Evolutionary conservation across 1,140 invertebrate species (phyloP), one percentile per base, ranked within the genome.

Genomic region (Pararge aegeria): DNA sequence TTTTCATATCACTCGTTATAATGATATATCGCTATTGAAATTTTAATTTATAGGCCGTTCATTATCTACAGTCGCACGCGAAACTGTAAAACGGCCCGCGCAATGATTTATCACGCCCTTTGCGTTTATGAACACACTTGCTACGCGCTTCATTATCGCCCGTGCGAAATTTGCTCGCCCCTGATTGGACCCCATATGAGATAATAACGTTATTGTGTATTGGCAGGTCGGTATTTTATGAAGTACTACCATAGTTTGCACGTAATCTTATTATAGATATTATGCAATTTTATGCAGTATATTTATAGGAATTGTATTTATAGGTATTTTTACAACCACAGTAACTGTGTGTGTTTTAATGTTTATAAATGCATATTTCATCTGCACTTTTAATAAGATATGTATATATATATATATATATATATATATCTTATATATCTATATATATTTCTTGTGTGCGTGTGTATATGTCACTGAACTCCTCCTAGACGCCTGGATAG

Each of bases 41-140:
- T 75, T 75, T 77, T 73, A 79, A 76, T 75, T 78, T 73, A 73
- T 70, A 61, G 66, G 59, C 67, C 66, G 66, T 75, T 75, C 67
- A 72, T 73, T 72, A 74, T 71, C 69, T 64, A 74, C 64, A 71
- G 68, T 74, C 69, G 64, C 66, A 68, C 70, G 66, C 75, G 70
- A 70, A 71, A 68, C 65, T 66, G 66, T 69, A 55, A 54, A 56
- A 55, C 75, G 70, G 71, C 66, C 67, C 70, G 59, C 59, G 65
- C 59, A 61, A 87, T 86, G 81, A 86, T 88, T 86, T 83, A 86
- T 82, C 67, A 58, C 75, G 75, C 83, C 81, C 81, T 81, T 78
- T 74, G 49, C 78, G 78, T 74, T 86, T 85, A 86, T 88, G 84
- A 86, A 86, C 82, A 80, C 79, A 86, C 83, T 88, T 88, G 84